phyloP scores from a whole-genome alignment of 1,140 invertebrate genomes.

The Drosophila grimshawi region DNA sequence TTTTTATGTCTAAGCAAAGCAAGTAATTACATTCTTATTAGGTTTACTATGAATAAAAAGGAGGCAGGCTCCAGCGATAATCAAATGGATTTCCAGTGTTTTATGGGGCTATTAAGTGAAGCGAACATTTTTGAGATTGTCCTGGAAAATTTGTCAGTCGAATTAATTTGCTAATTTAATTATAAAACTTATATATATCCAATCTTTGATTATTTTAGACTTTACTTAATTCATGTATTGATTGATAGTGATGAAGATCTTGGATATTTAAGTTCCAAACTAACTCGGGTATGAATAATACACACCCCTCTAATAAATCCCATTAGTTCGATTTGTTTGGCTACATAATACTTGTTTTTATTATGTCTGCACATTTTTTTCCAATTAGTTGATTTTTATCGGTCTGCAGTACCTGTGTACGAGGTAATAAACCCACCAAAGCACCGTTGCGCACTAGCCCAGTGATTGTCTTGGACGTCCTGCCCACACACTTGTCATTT shows the following conservation, averaged over 20 bases:
- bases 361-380: conserved; percentile 42
- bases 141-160: too few species aligned
- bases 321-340: not conserved
- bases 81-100: conserved; percentile 20
- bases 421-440: conserved; percentile 46
- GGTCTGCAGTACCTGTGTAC: not conserved
- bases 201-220: too few species aligned
- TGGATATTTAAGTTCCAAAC: too few species aligned
- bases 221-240: too few species aligned
- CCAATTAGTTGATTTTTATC: conserved; percentile 75
- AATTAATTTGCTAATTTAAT: too few species aligned
- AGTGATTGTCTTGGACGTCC: not conserved
- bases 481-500: conserved; percentile 1
- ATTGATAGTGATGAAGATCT: too few species aligned
- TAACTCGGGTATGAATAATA: too few species aligned
- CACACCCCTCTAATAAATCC: not conserved
- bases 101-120: not conserved
- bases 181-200: too few species aligned
- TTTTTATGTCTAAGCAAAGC: conserved; percentile 41
- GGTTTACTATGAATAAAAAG: conserved; percentile 25
- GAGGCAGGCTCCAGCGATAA: not conserved
- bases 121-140: not conserved
- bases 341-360: conserved; percentile 1
- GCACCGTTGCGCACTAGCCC: conserved; percentile 2
- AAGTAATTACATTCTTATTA: conserved; percentile 39